phyloP scores from a whole-genome alignment of 2,113 vertebrate genomes.

The Dipodomys ordii region DNA sequence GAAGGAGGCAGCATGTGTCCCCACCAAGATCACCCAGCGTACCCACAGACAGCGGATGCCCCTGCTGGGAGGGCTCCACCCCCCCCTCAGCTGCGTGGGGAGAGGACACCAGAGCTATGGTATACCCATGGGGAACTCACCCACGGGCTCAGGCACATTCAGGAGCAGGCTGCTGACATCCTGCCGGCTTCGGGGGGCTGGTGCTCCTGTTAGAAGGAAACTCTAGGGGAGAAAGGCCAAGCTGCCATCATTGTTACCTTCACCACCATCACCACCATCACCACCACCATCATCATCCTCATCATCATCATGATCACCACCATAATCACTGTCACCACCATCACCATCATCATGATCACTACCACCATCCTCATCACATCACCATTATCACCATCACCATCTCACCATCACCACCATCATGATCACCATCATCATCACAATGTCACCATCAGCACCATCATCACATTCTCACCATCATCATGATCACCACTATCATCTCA shows the following conservation, averaged over 20 bases:
- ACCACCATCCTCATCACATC: too few relatives aligned
- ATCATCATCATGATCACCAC: neutral
- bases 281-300: neutral
- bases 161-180: conserved; percentile 47
- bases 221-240: conserved; percentile 70
- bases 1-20: neutral
- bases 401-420: too few relatives aligned
- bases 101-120: neutral
- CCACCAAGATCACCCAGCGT: neutral
- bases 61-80: neutral
- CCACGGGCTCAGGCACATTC: conserved; percentile 62
- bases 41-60: neutral
- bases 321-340: neutral
- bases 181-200: conserved; percentile 21
- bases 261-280: too few relatives aligned
- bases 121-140: conserved; percentile 55
- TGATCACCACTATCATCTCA: neutral
- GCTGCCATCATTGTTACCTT: neutral
- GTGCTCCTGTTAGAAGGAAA: conserved; percentile 78
- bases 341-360: neutral
- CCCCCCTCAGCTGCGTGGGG: neutral
- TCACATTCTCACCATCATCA: neutral
- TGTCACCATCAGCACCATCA: neutral
- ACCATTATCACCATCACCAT: neutral
- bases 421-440: neutral